Evolutionary conservation across 2,797 vertebrate species (phyloP), one percentile per base, ranked within the genome.

Genomic region (Choloepus didactylus): DNA sequence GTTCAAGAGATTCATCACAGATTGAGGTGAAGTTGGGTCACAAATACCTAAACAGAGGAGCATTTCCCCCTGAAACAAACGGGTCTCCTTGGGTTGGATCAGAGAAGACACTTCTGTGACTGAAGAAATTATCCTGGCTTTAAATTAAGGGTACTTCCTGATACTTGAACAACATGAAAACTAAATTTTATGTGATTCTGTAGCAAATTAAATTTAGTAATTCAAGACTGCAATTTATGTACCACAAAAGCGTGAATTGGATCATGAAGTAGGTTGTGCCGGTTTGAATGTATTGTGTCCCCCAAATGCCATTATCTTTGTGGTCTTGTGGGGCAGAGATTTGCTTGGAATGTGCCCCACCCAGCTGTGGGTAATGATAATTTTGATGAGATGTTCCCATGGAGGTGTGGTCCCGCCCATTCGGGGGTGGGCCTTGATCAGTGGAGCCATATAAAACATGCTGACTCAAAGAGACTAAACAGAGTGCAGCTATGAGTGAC

Each of bases 121-220:
- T 72, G 29, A 72, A 66, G 44, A 77, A 91, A 70, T 60, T 88
- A 84, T 12, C 59, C 38, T 83, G 31, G 11, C 76, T 64, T 59
- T 84, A 91, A 87, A n/a, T 82, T 75, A 77, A n/a, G 38, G 6
- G 29, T 54, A 51, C 41, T 67, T 44, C 72, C 35, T 79, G 82
- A 66, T 87, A 73, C 25, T 51, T 79, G 29, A 69, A 67, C 44
- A 84, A 75, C 31, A 87, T 31, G 29, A 79, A 93, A 93, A 73
- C 21, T 59, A 46, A 73, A 38, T 64, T 87, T 83, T 67, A 4
- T 83, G 44, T 87, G 49, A 79, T 51, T 87, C 10, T 64, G 31
- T 64, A 80, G 44, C 16, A 67, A 93, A 83, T 10, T 46, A 91
- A 93, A 82, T 51, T 38, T 89, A 86, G 41, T 75, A 69, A 80